These are phyloP conservation scores for Dinothrombium tinctorium DNA, from an alignment of 1,140 invertebrate genomes.

Conservation along the genomic window DNA sequence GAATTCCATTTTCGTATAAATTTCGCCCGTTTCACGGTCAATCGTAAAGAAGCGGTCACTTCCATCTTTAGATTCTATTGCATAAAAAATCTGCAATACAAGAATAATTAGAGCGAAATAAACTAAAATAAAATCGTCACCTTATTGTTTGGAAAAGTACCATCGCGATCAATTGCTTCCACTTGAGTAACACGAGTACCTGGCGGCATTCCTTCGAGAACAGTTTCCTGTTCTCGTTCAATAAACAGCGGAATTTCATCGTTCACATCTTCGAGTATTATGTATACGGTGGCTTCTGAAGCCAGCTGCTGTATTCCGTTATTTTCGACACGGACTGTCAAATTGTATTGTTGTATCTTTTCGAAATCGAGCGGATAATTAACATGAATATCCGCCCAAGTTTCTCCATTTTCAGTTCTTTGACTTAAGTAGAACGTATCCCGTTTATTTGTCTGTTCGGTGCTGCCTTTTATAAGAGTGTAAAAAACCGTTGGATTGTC, in stretches of 20 bases:
- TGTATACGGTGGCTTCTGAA: slow-evolving; percentile 74
- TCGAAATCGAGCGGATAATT: slow-evolving; percentile 87
- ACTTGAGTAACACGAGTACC: slow-evolving; percentile 87
- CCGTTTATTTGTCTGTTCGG: slow-evolving; percentile 80
- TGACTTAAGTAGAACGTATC: slow-evolving; percentile 87
- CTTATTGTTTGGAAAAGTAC: slow-evolving; percentile 77
- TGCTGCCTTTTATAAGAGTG: slow-evolving; percentile 73
- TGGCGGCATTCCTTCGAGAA: slow-evolving; percentile 71
- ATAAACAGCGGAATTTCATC: slow-evolving; percentile 88
- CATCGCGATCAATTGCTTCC: slow-evolving; percentile 85
- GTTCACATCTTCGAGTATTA: slow-evolving; percentile 82
- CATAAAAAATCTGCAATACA: slow-evolving; percentile 49
- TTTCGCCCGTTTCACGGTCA: slow-evolving; percentile 70
- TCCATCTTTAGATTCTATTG: slow-evolving; percentile 63
- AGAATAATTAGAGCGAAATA: slow-evolving; percentile 1
- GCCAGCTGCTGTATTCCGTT: slow-evolving; percentile 82
- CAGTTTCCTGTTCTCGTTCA: slow-evolving; percentile 76
- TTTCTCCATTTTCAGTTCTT: slow-evolving; percentile 57
- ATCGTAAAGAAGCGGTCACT: slow-evolving; percentile 86
- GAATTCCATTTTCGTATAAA: slow-evolving; percentile 78
- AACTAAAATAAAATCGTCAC: slow-evolving; percentile 24
- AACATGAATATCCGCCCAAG: slow-evolving; percentile 63
- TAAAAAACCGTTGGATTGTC: slow-evolving; percentile 86
- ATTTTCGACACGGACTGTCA: slow-evolving; percentile 87
- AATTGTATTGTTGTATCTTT: slow-evolving; percentile 79